phyloP scores from a whole-genome alignment of 2,888 invertebrate genomes.

The Mimachlamys varia region DNA sequence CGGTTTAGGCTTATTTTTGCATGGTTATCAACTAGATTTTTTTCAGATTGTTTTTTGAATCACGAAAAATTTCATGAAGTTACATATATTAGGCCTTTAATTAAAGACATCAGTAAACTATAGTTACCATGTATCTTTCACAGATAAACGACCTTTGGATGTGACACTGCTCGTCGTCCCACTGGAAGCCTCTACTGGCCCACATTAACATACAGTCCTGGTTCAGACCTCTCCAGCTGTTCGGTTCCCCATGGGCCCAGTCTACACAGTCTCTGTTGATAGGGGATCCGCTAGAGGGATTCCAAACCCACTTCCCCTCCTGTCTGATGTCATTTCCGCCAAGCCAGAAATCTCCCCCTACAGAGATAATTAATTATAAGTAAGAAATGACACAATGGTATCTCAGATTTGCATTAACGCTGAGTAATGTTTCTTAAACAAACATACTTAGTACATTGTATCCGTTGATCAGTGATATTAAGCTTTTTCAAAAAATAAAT shows the following conservation, averaged over 20 bases:
- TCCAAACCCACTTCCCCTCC: not conserved
- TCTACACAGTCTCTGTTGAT: not conserved
- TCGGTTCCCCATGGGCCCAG: not conserved
- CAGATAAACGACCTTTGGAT: not conserved
- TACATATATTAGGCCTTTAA: no score
- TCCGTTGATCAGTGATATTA: no score
- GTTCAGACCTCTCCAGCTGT: not conserved
- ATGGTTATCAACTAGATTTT: no score
- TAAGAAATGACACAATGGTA: no score
- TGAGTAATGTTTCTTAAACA: no score
- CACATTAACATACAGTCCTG: not conserved
- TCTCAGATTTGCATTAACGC: no score
- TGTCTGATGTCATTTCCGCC: slow-evolving; percentile 11
- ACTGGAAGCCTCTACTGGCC: not conserved
- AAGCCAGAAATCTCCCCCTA: not conserved
- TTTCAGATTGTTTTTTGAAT: no score
- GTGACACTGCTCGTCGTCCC: not conserved
- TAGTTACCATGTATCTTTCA: not conserved
- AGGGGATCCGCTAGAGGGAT: not conserved
- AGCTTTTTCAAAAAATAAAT: no score
- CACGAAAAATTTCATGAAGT: no score
- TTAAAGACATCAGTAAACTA: not conserved
- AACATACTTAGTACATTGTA: no score
- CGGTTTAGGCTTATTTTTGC: no score
- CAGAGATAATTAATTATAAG: not conserved